Evolutionary conservation across 2,113 vertebrate genomes (phyloP).

Genomic region (Saguinus imperator): DNA sequence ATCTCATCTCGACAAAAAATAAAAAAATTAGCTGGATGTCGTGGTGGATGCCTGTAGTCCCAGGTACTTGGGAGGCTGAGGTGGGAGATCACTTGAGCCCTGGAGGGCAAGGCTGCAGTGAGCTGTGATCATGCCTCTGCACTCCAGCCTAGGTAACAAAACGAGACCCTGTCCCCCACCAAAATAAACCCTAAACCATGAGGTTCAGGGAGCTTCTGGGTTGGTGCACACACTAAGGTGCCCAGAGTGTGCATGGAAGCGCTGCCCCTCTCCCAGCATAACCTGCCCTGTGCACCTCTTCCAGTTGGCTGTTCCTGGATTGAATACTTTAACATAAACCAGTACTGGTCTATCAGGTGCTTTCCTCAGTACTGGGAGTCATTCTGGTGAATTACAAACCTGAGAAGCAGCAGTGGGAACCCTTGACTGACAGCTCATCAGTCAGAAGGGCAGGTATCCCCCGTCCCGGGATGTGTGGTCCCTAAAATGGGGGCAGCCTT

Average conservation of each 20-base stretch:
- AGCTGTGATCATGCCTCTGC: too few species aligned
- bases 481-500: not conserved
- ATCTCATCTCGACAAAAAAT: too few species aligned
- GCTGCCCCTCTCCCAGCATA: accelerated
- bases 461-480: not conserved
- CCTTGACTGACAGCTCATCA: not conserved
- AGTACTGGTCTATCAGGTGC: not conserved
- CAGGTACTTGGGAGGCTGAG: too few species aligned
- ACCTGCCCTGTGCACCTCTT: not conserved
- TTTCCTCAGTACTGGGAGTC: not conserved
- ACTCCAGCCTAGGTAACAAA: too few species aligned
- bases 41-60: too few species aligned
- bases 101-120: too few species aligned
- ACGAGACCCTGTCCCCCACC: not conserved
- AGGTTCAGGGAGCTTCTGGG: not conserved
- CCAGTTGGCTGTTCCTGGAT: not conserved
- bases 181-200: not conserved
- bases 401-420: not conserved
- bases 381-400: not conserved
- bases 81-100: too few species aligned
- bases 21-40: too few species aligned
- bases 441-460: not conserved
- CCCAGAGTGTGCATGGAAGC: accelerated
- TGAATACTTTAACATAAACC: not conserved
- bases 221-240: not conserved